These are phyloP conservation scores for Heptranchias perlo DNA, from an alignment of 2,113 vertebrate species.

Conservation along the genomic window DNA sequence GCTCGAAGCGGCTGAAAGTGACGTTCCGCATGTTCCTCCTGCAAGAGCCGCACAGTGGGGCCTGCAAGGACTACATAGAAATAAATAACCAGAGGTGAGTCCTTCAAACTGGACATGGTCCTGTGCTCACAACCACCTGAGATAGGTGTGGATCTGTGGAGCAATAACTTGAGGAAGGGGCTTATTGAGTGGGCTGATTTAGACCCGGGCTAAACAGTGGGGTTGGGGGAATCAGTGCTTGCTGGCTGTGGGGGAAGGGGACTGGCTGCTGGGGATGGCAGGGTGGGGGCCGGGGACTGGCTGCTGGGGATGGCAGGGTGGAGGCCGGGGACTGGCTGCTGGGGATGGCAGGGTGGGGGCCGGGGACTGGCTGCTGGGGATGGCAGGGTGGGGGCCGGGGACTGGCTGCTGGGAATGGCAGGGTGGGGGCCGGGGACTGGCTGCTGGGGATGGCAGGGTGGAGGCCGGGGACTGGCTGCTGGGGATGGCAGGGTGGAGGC, in stretches of 20 bases:
- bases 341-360: no score
- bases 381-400: background rate
- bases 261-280: background rate
- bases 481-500: background rate
- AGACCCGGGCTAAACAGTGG: background rate
- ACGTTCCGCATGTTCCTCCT: slow-evolving; percentile 73
- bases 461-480: background rate
- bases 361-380: no score
- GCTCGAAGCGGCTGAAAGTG: slow-evolving; percentile 64
- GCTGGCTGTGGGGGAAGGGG: slow-evolving; percentile 35
- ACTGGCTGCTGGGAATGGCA: background rate
- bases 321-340: no score
- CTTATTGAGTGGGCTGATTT: background rate
- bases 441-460: no score
- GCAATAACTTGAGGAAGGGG: background rate
- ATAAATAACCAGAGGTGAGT: slow-evolving; percentile 70
- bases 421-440: background rate
- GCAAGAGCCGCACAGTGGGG: slow-evolving; percentile 48
- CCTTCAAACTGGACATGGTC: background rate
- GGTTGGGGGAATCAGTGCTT: background rate
- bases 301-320: no score
- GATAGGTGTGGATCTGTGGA: background rate
- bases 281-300: background rate
- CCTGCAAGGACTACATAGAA: slow-evolving; percentile 77
- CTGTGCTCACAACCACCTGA: background rate